phyloP scores from a whole-genome alignment of 1,140 invertebrate genomes.

The Drosophila navojoa region DNA sequence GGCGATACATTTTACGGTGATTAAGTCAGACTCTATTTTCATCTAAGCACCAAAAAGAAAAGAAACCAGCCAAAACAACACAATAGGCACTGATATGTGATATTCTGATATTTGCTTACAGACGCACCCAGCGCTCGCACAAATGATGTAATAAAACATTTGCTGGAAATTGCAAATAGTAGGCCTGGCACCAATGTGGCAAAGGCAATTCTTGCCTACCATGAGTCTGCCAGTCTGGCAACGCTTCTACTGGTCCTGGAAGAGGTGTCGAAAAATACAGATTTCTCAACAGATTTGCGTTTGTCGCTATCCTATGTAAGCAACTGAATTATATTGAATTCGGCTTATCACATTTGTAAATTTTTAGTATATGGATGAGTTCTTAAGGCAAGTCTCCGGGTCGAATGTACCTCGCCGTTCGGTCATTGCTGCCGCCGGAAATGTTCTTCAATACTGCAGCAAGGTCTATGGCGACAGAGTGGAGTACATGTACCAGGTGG shows the following conservation, averaged over 20 bases:
- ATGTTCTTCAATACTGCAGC: conserved; percentile 48
- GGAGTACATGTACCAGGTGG: conserved; percentile 54
- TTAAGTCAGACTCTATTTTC: conserved; percentile 66
- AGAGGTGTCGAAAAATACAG: conserved; percentile 71
- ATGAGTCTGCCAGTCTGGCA: conserved; percentile 45
- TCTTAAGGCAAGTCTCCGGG: conserved; percentile 13
- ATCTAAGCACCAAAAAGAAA: conserved; percentile 16
- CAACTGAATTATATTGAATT: neutral
- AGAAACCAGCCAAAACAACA: conserved; percentile 8
- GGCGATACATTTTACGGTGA: conserved; percentile 30
- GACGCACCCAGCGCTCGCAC: conserved; percentile 1
- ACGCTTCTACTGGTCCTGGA: conserved; percentile 59
- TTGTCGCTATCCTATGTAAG: conserved; percentile 71
- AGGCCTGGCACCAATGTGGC: conserved; percentile 66
- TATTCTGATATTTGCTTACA: conserved; percentile 26
- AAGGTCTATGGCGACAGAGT: conserved; percentile 67
- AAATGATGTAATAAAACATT: conserved; percentile 17
- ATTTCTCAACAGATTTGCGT: conserved; percentile 66
- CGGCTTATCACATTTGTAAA: neutral
- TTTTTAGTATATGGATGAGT: conserved; percentile 56
- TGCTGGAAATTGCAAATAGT: conserved; percentile 56
- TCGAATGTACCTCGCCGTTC: conserved; percentile 37
- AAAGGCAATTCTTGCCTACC: conserved; percentile 61
- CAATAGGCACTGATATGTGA: too few species aligned
- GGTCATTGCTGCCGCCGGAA: conserved; percentile 45